Percentiles rank a stretch among this genome's conserved stretches.
Conservation (phyloP, 1,140 invertebrate species). For the Stratiolaelaps scimitus region DNA sequence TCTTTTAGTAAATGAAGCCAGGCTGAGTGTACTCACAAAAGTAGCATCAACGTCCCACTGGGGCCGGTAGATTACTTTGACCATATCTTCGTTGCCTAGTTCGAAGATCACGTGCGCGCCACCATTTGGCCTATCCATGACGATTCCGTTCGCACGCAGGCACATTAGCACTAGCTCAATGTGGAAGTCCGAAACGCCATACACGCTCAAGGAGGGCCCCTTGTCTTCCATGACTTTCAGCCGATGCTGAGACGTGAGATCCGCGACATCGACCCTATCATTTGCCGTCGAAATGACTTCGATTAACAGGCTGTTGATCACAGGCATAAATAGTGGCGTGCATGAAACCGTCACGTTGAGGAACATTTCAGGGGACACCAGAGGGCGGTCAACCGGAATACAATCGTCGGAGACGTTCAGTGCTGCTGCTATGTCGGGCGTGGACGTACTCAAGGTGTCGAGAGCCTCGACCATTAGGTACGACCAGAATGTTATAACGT, state of each 20-base stretch:
- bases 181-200: not conserved
- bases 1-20: too few relatives aligned
- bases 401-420: not conserved
- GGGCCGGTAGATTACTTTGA: not conserved
- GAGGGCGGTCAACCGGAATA: not conserved
- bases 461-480: not conserved
- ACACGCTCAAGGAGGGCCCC: not conserved
- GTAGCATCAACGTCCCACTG: not conserved
- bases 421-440: not conserved
- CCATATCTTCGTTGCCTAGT: not conserved
- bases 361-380: not conserved
- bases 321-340: not conserved
- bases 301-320: not conserved
- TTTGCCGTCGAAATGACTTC: not conserved
- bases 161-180: not conserved
- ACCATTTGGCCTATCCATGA: not conserved
- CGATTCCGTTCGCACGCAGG: not conserved
- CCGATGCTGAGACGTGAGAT: too few relatives aligned
- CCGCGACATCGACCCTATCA: too few relatives aligned
- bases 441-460: not conserved
- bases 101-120: not conserved
- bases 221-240: not conserved
- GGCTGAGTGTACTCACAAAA: too few relatives aligned
- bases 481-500: slow-evolving; percentile 1
- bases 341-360: not conserved